Evolutionary conservation across 2,113 vertebrate genomes (phyloP).

Genomic region (Myotis lucifugus): DNA sequence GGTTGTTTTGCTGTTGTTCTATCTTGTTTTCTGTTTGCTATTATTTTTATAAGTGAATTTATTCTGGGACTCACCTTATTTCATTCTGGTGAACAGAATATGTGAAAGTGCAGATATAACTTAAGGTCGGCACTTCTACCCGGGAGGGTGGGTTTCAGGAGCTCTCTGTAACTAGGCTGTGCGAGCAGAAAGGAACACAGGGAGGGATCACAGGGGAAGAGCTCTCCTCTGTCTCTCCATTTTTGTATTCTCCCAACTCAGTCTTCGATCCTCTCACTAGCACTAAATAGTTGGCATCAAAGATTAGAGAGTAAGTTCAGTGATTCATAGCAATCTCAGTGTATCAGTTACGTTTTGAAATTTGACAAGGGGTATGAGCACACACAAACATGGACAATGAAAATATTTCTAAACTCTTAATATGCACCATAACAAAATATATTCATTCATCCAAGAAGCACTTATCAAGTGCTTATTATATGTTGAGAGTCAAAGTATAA

Average conservation of each 20-base stretch:
- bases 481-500: neutral
- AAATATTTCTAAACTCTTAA: constrained; percentile 18
- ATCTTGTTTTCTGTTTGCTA: neutral
- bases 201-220: neutral
- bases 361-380: neutral
- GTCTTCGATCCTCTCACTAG: neutral
- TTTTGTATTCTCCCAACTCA: neutral
- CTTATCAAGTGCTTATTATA: neutral
- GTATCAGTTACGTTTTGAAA: neutral
- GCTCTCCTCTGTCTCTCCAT: neutral
- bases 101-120: neutral
- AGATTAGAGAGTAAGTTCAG: neutral
- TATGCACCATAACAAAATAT: neutral
- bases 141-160: neutral
- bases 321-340: neutral
- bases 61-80: neutral
- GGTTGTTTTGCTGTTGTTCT: neutral
- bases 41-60: neutral
- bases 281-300: neutral
- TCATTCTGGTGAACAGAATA: neutral
- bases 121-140: neutral
- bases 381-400: neutral
- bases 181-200: neutral
- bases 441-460: neutral
- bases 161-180: neutral